Percentiles rank a stretch among this genome's conserved stretches.
phyloP scores from a whole-genome alignment of 2,113 vertebrate species.

The Megaceryle torquata region DNA sequence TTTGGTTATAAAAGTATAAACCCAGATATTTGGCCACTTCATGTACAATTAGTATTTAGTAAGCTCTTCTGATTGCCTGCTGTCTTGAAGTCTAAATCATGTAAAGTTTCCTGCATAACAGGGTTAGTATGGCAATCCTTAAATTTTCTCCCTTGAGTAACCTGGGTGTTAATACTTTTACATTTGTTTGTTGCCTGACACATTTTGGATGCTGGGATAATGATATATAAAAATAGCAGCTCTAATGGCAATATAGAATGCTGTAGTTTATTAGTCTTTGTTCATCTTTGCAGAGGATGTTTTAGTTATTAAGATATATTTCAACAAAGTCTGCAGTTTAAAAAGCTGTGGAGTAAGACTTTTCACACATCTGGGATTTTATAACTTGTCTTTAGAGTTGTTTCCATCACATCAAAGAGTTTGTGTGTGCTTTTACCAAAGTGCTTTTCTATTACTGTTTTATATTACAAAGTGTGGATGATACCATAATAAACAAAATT shows the following conservation, averaged over 20 bases:
- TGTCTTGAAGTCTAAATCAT: not conserved
- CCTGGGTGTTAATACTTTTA: not conserved
- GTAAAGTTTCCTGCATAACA: not conserved
- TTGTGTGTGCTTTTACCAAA: not conserved
- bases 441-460: not conserved
- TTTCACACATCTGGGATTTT: not conserved
- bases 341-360: not conserved
- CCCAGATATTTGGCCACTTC: not conserved
- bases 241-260: not conserved
- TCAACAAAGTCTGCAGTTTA: not conserved
- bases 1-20: not conserved
- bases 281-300: not conserved
- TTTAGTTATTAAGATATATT: not conserved
- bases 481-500: not conserved
- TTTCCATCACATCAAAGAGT: not conserved
- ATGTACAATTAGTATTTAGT: not conserved
- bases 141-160: not conserved
- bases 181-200: not conserved
- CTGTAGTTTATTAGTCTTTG: not conserved
- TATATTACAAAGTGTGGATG: not conserved
- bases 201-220: not conserved
- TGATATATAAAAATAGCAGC: not conserved
- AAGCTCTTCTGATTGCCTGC: not conserved
- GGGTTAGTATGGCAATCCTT: not conserved
- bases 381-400: not conserved